Evolutionary conservation across 1,140 invertebrate species (phyloP), one percentile per base, ranked within the genome.

Genomic region (Diuraphis noxia): DNA sequence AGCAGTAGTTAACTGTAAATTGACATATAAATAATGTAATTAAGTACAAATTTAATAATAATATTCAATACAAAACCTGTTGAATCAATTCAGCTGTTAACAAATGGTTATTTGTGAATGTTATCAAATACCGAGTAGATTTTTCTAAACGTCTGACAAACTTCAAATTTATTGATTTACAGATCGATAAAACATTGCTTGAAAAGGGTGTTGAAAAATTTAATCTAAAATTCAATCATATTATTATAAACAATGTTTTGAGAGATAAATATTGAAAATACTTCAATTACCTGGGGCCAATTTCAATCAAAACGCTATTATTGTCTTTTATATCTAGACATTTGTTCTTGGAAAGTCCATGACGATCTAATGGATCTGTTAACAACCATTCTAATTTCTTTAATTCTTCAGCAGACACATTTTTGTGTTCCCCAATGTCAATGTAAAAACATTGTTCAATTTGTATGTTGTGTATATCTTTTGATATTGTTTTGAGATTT

Each of bases 161-260:
- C 41, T 94, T 94, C 13, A 99, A 94, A 17, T 97, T 96, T 87
- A 98, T 95, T 92, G 97, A 97, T 92, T 96, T 95, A 94, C 97
- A 98, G 92, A 99, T 99, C 46, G 98, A 98, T 8, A 99, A 97
- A 87, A 98, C 97, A 94, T 99, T 99, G 92, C 97, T 98, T 2
- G 98, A 99, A 93, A 98, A 98, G 1, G 98, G 96, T 72, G 98
- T 99, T 21, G 97, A 98, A 94, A 99, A 99, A 94, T 98, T 99
- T 92, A 98, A 95, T 93, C 97, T 97, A 94, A 94, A 92, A 91
- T 92, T 92, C 92, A 93, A 93, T 82, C 2, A 92, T 49, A 23
- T 21, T 8, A 23, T 19, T 40, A 92, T 23, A 17, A 40, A 49
- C 23, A 90, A 6, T 56, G 5, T 77, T 46, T 82, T 41, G 41